A percentile compares a stretch with the other conserved stretches of the same genome.
Conservation (phyloP, 1,140 invertebrate species). For the Bombus ignitus region DNA sequence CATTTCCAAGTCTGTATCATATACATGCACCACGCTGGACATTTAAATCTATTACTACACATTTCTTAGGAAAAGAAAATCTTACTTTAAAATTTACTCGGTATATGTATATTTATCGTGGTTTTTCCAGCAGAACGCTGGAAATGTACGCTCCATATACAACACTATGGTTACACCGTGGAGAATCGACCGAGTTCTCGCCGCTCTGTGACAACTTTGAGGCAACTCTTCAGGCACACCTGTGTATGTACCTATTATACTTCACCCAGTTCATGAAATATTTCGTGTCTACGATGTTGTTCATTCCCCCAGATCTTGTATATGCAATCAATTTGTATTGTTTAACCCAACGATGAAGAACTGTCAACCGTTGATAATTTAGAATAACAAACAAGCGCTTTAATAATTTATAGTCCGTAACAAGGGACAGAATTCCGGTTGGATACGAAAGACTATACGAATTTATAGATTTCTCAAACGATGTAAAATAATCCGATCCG, state of each 20-base stretch:
- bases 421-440: too few species aligned
- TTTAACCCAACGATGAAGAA: background rate
- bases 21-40: background rate
- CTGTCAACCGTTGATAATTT: too few species aligned
- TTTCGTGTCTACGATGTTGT: background rate
- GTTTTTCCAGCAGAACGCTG: background rate
- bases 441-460: too few species aligned
- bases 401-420: too few species aligned
- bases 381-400: too few species aligned
- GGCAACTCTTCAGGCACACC: background rate
- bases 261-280: background rate
- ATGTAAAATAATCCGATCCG: too few species aligned
- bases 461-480: too few species aligned
- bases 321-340: background rate
- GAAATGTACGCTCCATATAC: background rate
- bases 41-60: background rate
- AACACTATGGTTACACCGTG: background rate
- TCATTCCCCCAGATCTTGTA: background rate
- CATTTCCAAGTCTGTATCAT: background rate
- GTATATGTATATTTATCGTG: background rate
- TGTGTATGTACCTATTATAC: background rate
- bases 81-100: background rate
- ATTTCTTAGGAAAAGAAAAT: background rate
- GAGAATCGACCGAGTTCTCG: conserved; percentile 9
- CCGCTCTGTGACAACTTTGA: background rate